Evolutionary conservation across 2,113 vertebrate genomes (phyloP).

Genomic region (Varanus komodoensis): DNA sequence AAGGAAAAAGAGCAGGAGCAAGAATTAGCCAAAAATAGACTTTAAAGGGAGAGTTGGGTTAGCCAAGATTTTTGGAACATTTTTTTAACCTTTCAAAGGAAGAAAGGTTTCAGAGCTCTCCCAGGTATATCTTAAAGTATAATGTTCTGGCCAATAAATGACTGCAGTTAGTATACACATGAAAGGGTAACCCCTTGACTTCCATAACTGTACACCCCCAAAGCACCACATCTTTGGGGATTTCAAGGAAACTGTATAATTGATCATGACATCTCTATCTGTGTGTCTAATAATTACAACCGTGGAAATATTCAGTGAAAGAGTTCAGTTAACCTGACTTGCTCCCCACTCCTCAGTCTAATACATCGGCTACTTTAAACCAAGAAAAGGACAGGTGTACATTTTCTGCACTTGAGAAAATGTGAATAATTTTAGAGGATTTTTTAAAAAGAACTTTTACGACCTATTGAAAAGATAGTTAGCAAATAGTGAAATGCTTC

Average conservation of each 20-base stretch:
- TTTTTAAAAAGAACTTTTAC: background rate
- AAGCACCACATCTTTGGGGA: constrained; percentile 8
- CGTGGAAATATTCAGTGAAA: constrained; percentile 7
- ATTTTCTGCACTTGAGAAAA: background rate
- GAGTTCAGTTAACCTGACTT: background rate
- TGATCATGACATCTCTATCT: background rate
- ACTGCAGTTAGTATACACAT: constrained; percentile 15
- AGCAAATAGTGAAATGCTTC: background rate
- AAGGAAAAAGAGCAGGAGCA: background rate
- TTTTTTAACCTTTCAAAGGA: constrained; percentile 8
- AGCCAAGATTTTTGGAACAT: constrained; percentile 15
- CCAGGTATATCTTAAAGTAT: background rate
- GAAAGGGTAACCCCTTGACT: background rate
- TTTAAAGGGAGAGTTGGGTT: constrained; percentile 29
- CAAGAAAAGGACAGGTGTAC: background rate
- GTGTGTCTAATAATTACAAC: constrained; percentile 1
- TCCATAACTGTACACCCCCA: background rate
- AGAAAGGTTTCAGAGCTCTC: constrained; percentile 24
- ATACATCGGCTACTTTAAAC: background rate
- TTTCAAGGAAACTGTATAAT: constrained; percentile 8
- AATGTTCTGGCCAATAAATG: constrained; percentile 21
- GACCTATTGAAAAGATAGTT: background rate
- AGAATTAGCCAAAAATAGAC: constrained; percentile 4
- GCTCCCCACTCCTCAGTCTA: background rate
- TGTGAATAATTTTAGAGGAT: background rate